A percentile compares a stretch with the other conserved stretches of the same genome.
Evolutionary conservation across 2,113 vertebrate genomes (phyloP).

Genomic region (Naja naja): DNA sequence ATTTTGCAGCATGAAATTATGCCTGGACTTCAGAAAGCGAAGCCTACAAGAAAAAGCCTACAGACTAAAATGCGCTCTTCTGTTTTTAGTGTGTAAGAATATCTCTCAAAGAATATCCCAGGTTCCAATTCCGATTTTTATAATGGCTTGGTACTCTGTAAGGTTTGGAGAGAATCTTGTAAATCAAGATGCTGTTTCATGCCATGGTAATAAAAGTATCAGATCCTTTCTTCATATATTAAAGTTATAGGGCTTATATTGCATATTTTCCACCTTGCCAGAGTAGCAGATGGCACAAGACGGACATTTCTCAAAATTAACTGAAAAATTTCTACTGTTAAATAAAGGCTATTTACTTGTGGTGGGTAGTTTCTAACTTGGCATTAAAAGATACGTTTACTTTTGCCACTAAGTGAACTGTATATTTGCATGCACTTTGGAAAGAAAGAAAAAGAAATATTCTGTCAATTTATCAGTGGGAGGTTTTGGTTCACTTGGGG

Average conservation of each 20-base stretch:
- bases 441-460: background rate
- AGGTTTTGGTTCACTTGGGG: background rate
- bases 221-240: background rate
- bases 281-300: background rate
- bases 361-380: background rate
- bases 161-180: background rate
- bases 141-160: background rate
- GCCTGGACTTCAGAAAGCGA: background rate
- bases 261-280: background rate
- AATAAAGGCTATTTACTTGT: background rate
- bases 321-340: background rate
- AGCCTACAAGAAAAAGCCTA: background rate
- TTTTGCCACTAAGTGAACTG: background rate
- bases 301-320: background rate
- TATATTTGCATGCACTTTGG: background rate
- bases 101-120: background rate
- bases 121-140: background rate
- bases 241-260: background rate
- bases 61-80: background rate
- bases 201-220: background rate
- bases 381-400: background rate
- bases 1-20: background rate
- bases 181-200: background rate
- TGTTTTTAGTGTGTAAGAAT: background rate
- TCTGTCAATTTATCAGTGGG: background rate